A percentile compares a stretch with the other conserved stretches of the same genome.
Evolutionary conservation across 2,113 vertebrate genomes (phyloP).

Genomic region (Balaeniceps rex): DNA sequence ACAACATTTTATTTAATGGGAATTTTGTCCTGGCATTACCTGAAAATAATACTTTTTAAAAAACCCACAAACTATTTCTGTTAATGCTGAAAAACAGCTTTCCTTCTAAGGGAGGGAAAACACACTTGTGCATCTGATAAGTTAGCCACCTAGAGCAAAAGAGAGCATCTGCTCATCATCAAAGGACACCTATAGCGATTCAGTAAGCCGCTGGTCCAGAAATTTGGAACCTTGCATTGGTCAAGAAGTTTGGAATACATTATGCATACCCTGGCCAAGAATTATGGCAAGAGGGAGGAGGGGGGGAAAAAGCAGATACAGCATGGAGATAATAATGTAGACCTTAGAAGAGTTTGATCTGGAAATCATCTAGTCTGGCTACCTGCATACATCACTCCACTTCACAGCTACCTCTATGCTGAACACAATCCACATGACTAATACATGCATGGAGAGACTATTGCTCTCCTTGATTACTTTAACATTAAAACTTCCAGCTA

Average conservation of each 20-base stretch:
- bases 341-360: neutral
- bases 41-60: neutral
- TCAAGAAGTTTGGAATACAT: neutral
- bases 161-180: neutral
- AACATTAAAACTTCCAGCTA: neutral
- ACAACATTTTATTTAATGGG: neutral
- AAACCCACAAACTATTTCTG: neutral
- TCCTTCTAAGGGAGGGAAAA: neutral
- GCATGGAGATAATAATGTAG: neutral
- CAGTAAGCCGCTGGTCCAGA: neutral
- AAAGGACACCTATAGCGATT: neutral
- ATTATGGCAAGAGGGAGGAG: neutral
- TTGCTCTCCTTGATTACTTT: neutral
- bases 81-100: neutral
- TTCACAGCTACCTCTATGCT: neutral
- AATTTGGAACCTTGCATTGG: neutral
- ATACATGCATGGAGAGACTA: neutral
- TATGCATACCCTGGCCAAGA: neutral
- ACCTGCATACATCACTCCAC: neutral
- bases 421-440: neutral
- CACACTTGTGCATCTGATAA: neutral
- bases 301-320: neutral
- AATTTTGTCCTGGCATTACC: neutral
- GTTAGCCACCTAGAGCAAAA: neutral
- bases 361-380: neutral